Conservation (phyloP, 1,140 invertebrate species). For the Leptopilina boulardi region DNA sequence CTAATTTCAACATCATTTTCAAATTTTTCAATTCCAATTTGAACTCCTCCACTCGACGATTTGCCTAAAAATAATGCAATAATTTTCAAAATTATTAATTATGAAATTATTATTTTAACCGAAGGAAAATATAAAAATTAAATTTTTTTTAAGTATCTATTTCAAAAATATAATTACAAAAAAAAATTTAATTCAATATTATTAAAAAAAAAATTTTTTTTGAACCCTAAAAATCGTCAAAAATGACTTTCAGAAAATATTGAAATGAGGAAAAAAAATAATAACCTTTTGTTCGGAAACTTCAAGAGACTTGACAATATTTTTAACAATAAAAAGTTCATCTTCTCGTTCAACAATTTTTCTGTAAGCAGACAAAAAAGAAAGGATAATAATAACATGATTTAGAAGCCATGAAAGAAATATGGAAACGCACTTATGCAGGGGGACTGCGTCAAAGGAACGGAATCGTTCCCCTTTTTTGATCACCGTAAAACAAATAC, state of each 20-base stretch:
- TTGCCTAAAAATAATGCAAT: slow-evolving; percentile 62
- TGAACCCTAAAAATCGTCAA: too few relatives aligned
- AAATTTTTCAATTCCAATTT: slow-evolving; percentile 70
- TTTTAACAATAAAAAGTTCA: slow-evolving; percentile 74
- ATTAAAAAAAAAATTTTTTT: too few relatives aligned
- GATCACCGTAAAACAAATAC: slow-evolving; percentile 55
- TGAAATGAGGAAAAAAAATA: not conserved
- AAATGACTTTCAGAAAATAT: too few relatives aligned
- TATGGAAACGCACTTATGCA: slow-evolving; percentile 20
- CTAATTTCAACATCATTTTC: slow-evolving; percentile 69
- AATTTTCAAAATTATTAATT: not conserved
- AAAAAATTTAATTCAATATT: not conserved
- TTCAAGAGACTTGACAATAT: slow-evolving; percentile 73
- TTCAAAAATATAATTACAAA: slow-evolving; percentile 1
- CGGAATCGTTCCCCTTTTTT: slow-evolving; percentile 4
- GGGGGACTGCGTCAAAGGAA: not conserved
- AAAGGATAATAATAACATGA: not conserved
- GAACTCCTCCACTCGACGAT: slow-evolving; percentile 71
- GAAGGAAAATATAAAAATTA: too few relatives aligned
- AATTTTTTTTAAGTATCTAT: too few relatives aligned
- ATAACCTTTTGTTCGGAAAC: slow-evolving; percentile 74
- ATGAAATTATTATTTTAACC: too few relatives aligned
- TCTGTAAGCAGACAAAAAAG: slow-evolving; percentile 52
- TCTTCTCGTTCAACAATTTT: slow-evolving; percentile 75
- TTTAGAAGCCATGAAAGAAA: slow-evolving; percentile 5